Conservation (phyloP, 1,140 invertebrate species). For the Trachymyrmex cornetzi region DNA sequence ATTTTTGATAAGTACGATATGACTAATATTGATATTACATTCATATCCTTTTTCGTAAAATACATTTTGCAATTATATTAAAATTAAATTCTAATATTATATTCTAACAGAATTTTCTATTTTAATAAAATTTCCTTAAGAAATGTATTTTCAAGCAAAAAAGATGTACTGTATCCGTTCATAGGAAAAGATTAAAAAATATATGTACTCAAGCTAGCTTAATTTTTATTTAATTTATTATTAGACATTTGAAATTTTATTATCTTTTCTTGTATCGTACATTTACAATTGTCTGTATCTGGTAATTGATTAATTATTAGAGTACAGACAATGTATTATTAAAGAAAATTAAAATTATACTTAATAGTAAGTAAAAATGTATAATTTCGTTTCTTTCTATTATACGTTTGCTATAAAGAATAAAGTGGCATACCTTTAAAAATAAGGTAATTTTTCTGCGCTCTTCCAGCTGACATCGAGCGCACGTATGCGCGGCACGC, state of each 20-base stretch:
- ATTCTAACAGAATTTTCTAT: constrained; percentile 8
- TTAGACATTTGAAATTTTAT: background rate
- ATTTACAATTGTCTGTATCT: background rate
- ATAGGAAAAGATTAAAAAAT: background rate
- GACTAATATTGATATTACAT: background rate
- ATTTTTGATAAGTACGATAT: no score
- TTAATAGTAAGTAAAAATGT: background rate
- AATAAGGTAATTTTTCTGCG: constrained; percentile 39
- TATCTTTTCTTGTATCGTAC: background rate
- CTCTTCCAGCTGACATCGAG: constrained; percentile 49
- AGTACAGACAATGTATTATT: background rate
- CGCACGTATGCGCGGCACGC: constrained; percentile 75
- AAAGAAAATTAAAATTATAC: background rate
- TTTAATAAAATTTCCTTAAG: background rate
- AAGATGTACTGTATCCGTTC: background rate
- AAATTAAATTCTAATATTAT: background rate
- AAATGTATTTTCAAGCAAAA: background rate
- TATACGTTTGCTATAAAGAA: background rate
- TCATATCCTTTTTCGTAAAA: background rate
- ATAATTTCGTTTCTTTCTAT: background rate
- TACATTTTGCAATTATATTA: background rate
- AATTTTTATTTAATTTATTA: constrained; percentile 4
- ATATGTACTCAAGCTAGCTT: background rate
- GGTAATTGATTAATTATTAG: no score
- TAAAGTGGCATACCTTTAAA: constrained; percentile 26